A percentile compares a stretch with the other conserved stretches of the same genome.
Evolutionary conservation across 2,797 vertebrate genomes (phyloP).

Genomic region (Carapus acus): DNA sequence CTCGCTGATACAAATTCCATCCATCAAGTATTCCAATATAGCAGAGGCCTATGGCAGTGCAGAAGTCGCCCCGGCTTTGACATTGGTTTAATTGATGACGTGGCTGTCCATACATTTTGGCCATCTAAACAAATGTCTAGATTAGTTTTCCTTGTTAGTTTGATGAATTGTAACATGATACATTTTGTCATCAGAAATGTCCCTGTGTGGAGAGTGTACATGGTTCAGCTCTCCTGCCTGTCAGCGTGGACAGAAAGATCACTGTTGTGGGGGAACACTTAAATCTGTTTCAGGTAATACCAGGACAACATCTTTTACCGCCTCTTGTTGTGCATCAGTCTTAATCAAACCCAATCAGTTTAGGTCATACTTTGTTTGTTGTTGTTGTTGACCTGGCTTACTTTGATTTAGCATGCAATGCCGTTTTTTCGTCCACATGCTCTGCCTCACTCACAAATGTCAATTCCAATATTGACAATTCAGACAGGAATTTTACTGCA

Average conservation of each 20-base stretch:
- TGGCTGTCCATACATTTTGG: neutral
- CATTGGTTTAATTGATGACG: too few species aligned
- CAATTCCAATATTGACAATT: too few species aligned
- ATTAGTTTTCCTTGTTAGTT: too few species aligned
- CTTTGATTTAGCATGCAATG: neutral
- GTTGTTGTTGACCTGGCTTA: neutral
- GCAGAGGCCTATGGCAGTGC: neutral
- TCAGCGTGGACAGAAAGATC: slow-evolving; percentile 81
- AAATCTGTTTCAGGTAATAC: slow-evolving; percentile 82
- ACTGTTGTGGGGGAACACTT: slow-evolving; percentile 84
- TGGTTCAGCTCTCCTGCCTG: slow-evolving; percentile 80
- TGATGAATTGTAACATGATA: neutral
- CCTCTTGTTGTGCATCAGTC: too few species aligned
- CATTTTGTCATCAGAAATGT: slow-evolving; percentile 71
- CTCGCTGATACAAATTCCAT: neutral
- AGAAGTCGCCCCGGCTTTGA: too few species aligned
- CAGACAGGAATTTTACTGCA: too few species aligned
- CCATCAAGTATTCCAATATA: slow-evolving; percentile 5
- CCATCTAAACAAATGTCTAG: neutral
- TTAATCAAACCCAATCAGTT: too few species aligned
- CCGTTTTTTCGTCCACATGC: too few species aligned
- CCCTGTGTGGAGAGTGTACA: slow-evolving; percentile 86
- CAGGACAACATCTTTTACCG: too few species aligned
- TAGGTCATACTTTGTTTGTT: neutral
- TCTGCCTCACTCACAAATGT: too few species aligned